phyloP scores from a whole-genome alignment of 2,888 invertebrate genomes.

The Odontothrips loti region DNA sequence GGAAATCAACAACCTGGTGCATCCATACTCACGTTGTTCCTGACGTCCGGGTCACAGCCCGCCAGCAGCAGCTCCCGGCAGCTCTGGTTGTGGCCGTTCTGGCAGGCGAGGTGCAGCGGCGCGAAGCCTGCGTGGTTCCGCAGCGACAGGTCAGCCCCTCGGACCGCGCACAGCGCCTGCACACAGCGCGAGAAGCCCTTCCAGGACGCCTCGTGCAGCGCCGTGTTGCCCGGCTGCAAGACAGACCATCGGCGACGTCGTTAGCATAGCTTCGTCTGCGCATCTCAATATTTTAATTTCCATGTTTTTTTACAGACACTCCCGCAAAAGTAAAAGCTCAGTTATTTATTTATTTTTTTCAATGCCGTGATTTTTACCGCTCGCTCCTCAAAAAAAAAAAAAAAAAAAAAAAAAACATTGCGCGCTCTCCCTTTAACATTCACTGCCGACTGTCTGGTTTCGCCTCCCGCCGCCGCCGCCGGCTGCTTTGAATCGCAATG shows the following conservation, averaged over 20 bases:
- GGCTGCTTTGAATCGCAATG: too few species aligned
- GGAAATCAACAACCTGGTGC: too few species aligned
- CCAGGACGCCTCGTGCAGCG: conserved; percentile 92
- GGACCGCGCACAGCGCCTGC: conserved; percentile 60
- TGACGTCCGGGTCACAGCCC: conserved; percentile 80
- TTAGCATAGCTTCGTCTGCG: too few species aligned
- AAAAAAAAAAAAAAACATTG: conserved; percentile 27
- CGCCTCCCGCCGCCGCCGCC: too few species aligned
- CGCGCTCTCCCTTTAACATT: too few species aligned
- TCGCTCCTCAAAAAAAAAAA: conserved; percentile 4
- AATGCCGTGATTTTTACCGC: neutral
- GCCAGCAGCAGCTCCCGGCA: conserved; percentile 82
- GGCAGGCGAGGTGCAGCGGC: conserved; percentile 89
- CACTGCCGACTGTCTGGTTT: too few species aligned
- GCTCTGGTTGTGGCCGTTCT: conserved; percentile 95
- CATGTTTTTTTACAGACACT: too few species aligned
- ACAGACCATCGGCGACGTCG: conserved; percentile 18
- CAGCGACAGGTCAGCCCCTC: conserved; percentile 59
- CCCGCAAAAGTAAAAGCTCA: too few species aligned
- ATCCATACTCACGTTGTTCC: conserved; percentile 81
- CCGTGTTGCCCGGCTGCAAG: conserved; percentile 84
- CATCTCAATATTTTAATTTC: too few species aligned
- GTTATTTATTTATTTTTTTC: too few species aligned
- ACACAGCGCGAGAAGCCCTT: conserved; percentile 86
- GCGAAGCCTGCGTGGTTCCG: conserved; percentile 85